Base-by-base conservation (phyloP, 1,140 invertebrate species). In the Acromyrmex echinatior region DNA sequence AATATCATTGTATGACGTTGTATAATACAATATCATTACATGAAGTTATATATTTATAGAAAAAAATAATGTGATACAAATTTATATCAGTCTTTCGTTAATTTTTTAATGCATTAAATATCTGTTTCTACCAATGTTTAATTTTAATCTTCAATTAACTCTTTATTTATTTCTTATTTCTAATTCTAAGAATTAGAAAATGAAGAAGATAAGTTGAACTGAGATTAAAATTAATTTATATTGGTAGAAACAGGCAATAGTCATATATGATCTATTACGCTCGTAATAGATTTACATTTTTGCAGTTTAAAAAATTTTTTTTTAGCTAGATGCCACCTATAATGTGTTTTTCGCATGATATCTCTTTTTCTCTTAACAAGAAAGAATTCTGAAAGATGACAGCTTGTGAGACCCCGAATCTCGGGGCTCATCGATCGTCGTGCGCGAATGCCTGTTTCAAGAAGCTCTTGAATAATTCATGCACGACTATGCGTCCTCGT, bases 401-500 rank as follows among this genome's bases (percentile, higher is more conserved):
- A 25, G 49, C 16, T 80, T n/a, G 77, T 80, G 62, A 80, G 60
- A 31, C 77, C n/a, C 77, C 60, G 60, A 70, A 82, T 58, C 65
- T 74, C 4, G 58, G 51, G 63, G 63, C 60, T 70, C 49, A 53
- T 56, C 35, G 66, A 86, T 71, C 76, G 82, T 62, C n/a, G 51
- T 25, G 31, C 51, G 56, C 73, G 28, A 21, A 74, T 58, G 58
- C 80, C 63, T 80, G 87, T 91, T 92, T 91, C 82, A 76, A 90
- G 92, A 90, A 65, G 71, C 66, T 77, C 49, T 45, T 92, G 92
- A 92, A 93, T 93, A 89, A 93, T 93, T 93, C 92, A 93, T 92
- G 87, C 53, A 74, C 86, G 86, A 86, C 66, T 68, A 73, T 80
- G 86, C 87, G 82, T 84, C 71, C 39, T 85, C 87, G 88, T 63